Evolutionary conservation across 35 echinoderm and acorn worm genomes (phyloP), one percentile per base, ranked within the genome.

Genomic region (Apostichopus japonicus): DNA sequence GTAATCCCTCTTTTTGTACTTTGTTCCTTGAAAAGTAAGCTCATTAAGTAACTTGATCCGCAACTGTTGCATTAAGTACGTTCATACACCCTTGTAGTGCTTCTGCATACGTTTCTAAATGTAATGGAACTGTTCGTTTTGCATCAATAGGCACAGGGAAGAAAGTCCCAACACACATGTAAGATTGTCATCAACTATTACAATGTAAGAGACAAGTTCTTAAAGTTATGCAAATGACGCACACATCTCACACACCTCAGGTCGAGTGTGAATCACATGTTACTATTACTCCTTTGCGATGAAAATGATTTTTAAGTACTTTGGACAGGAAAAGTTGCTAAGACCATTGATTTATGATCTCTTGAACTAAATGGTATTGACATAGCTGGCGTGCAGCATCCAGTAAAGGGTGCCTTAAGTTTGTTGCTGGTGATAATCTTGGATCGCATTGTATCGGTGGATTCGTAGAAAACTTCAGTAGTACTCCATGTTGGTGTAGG

Each of bases 251-350:
- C 94, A 23, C 87, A 90, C 33, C 14, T 83, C 10, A 51, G 94
- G 33, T 95, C 94, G 5, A 93, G 24, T 56, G 65, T 92, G 52
- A 62, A 93, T 92, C 84, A 88, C 6, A 93, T 56, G 9, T 75
- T 72, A 11, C 78, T 95, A 15, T 86, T 93, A 54, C 53, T 95
- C 6, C 61, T 95, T 19, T 93, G 91, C 67, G 89, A 83, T 72
- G 78, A 95, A 19, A 88, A 79, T 11, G 94, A 92, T 59, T 95
- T n/a, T 95, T 22, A 93, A 92, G 10, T 55, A 90, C 13, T 92
- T 95, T 90, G 91, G 77, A 17, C 72, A 94, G 19, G 89, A 92
- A 17, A 84, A 73, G 54, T 11, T 93, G n/a, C 83, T 95, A 52
- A 5, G 13, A 23, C 25, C 53, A 53, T 83, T 95, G 24, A 59